Base-by-base conservation (phyloP, 2,888 invertebrate species). In the Mesorhabditis belari region DNA sequence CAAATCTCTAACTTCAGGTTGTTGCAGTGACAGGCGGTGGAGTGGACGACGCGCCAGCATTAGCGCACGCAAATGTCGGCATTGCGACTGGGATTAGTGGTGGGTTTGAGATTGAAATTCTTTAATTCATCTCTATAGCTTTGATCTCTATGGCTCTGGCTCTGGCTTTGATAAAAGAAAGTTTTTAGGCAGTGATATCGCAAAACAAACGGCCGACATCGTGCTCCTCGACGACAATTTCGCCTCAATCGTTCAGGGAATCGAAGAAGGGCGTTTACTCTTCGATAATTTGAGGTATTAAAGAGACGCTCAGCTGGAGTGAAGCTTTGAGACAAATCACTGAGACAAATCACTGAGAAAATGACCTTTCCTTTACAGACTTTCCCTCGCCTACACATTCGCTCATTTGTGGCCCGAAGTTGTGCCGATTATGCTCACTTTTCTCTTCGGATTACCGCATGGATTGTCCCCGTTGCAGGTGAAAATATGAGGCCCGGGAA, bases 321-420 rank as follows among this genome's bases (percentile, higher is more conserved):
- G 35, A 35, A 17, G 35, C 35, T 12, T 17, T 35, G 17, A 17
- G 5, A 6, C n/a, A 57, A 17, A 52, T 12, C 35, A 55, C 24
- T 17, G 55, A 55, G 27, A 9, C n/a, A 35, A 35, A 35, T 17
- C 35, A 35, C 35, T 12, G 17, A 35, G 17, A 35, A 35, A 35
- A 35, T 35, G 6, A 12, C 35, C 35, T 35, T 35, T 6, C 19
- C 23, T 57, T 57, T 66, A 61, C 55, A 67, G 77, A 49, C 67
- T 78, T 6, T 78, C 78, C 5, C 66, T 78, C 21, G 78, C 76
- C 24, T 78, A 78, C 65, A 78, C 78, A 2, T 73, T 77, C 53
- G 76, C 77, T 6, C 77, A 77, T 66, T 61, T 78, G n/a, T 79
- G 79, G 77, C 79, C 79, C 0, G 79, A 79, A 65, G 75, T 79